A percentile compares a stretch with the other conserved stretches of the same genome.
phyloP scores from a whole-genome alignment of 2,888 invertebrate genomes.

The Pyralis farinalis region DNA sequence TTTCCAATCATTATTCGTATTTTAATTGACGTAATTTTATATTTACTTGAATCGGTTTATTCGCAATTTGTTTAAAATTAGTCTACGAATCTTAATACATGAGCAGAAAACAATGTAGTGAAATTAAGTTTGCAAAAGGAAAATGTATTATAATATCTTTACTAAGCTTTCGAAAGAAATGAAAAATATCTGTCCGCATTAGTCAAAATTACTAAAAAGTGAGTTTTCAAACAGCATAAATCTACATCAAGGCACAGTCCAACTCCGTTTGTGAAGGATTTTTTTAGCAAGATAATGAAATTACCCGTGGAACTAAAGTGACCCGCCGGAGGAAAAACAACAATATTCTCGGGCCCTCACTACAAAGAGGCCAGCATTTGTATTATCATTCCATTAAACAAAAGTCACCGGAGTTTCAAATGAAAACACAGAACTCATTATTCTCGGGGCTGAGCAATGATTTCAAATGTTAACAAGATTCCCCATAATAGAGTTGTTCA shows the following conservation, averaged over 20 bases:
- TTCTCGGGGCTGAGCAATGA: conserved; percentile 73
- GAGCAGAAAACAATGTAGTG: no score
- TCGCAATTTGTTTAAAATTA: no score
- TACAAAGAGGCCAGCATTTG: conserved; percentile 75
- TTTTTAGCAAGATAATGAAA: conserved; percentile 67
- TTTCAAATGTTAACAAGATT: conserved; percentile 80
- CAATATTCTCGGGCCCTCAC: conserved; percentile 68
- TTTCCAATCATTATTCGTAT: conserved; percentile 15
- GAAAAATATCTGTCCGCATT: conserved; percentile 6
- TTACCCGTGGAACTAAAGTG: conserved; percentile 74
- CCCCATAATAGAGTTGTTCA: conserved; percentile 74
- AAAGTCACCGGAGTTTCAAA: conserved; percentile 78
- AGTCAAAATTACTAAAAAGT: conserved; percentile 22
- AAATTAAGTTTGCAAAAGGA: no score
- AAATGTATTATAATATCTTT: conserved; percentile 9
- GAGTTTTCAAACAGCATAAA: conserved; percentile 52
- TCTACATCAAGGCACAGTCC: conserved; percentile 53
- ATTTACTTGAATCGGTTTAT: no score
- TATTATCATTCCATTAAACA: conserved; percentile 81
- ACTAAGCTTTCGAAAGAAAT: conserved; percentile 1
- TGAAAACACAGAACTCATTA: conserved; percentile 79
- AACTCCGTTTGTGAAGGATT: conserved; percentile 59
- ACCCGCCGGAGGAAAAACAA: conserved; percentile 72
- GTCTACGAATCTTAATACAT: no score
- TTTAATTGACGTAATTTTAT: not conserved